These are phyloP conservation scores for Melikaiella ostensackeni DNA, from an alignment of 2,888 invertebrate species.

Conservation along the genomic window DNA sequence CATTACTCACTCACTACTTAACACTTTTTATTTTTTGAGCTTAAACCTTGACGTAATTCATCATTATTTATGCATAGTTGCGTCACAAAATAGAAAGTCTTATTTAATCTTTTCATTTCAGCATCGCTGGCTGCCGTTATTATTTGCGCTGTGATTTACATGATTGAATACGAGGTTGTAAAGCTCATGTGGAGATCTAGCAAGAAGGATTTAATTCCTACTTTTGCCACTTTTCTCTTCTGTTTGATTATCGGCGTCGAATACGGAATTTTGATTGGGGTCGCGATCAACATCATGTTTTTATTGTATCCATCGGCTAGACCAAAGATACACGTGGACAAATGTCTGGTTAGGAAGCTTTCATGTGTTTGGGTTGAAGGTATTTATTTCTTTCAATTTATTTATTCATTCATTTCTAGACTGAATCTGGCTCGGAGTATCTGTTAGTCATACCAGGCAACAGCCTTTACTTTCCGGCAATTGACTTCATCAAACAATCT, in stretches of 20 bases:
- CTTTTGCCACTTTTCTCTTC: slow-evolving; percentile 89
- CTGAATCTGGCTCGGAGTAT: slow-evolving; percentile 84
- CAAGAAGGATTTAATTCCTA: slow-evolving; percentile 88
- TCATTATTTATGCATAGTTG: slow-evolving; percentile 9
- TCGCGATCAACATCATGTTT: slow-evolving; percentile 87
- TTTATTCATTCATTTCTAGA: slow-evolving; percentile 78
- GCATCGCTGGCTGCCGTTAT: slow-evolving; percentile 94
- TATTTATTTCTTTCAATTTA: background rate
- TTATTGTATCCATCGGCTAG: slow-evolving; percentile 89
- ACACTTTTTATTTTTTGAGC: slow-evolving; percentile 2
- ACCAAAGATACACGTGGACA: slow-evolving; percentile 86
- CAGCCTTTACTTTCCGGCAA: slow-evolving; percentile 89
- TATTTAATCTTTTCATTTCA: slow-evolving; percentile 45
- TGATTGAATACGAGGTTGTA: slow-evolving; percentile 94
- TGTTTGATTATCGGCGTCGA: slow-evolving; percentile 92
- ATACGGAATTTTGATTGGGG: slow-evolving; percentile 90
- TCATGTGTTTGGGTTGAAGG: slow-evolving; percentile 28
- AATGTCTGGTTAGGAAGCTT: slow-evolving; percentile 80
- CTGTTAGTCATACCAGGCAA: slow-evolving; percentile 88
- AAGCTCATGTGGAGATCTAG: slow-evolving; percentile 92
- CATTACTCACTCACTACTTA: background rate
- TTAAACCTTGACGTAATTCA: background rate
- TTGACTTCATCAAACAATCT: slow-evolving; percentile 88
- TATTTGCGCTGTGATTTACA: slow-evolving; percentile 95
- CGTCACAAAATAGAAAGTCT: background rate